Evolutionary conservation across 2,113 vertebrate genomes (phyloP).

Genomic region (Grammomys surdaster): DNA sequence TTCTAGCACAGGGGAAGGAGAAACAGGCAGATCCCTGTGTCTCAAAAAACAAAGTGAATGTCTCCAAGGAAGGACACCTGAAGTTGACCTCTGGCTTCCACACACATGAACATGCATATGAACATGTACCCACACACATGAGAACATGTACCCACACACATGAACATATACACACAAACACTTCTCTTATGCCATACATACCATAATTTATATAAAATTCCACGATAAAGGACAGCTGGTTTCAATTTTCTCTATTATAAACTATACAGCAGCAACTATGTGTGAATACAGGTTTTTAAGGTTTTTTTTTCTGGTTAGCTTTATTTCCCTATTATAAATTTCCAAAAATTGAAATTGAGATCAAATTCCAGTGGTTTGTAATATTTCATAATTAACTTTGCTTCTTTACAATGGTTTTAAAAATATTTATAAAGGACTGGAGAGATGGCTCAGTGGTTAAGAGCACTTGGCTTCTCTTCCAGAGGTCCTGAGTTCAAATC

Average conservation of each 20-base stretch:
- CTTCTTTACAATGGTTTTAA: background rate
- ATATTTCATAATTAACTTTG: background rate
- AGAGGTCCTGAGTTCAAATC: too few species aligned
- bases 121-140: background rate
- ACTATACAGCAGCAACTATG: background rate
- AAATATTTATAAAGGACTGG: background rate
- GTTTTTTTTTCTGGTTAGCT: background rate
- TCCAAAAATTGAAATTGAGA: background rate
- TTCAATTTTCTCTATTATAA: constrained; percentile 18
- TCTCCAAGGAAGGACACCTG: background rate
- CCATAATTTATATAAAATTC: background rate
- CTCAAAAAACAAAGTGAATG: background rate
- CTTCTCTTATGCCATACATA: background rate
- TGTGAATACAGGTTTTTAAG: background rate
- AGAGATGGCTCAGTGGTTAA: background rate
- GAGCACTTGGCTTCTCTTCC: background rate
- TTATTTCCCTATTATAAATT: constrained; percentile 27
- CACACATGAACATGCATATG: background rate
- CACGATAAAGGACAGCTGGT: background rate
- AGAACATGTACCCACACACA: background rate
- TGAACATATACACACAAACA: background rate
- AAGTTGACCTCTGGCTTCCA: background rate
- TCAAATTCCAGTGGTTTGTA: background rate
- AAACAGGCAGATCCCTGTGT: background rate
- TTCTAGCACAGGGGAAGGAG: background rate